Evolutionary conservation across 2,113 vertebrate species (phyloP).

Genomic region (Poicephalus meyeri): DNA sequence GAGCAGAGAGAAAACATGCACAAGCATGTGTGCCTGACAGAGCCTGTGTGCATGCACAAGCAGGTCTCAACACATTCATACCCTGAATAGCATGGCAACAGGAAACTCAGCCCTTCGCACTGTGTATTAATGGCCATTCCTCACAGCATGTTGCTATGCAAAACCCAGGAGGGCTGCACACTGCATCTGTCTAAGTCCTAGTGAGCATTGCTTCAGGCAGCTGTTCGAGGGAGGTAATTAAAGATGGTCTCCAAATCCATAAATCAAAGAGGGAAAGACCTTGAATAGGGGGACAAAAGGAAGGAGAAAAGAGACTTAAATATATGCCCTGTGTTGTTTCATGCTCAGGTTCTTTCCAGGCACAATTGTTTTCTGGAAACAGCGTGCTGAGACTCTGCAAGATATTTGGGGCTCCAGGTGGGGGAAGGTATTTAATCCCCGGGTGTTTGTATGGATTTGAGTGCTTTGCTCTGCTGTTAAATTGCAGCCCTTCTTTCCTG

Average conservation of each 20-base stretch:
- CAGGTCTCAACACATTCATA: neutral
- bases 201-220: neutral
- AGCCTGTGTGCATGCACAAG: neutral
- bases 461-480: neutral
- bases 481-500: neutral
- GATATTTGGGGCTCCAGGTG: neutral
- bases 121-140: neutral
- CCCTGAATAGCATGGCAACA: neutral
- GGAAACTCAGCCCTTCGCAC: neutral
- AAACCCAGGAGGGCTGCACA: neutral
- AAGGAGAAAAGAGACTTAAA: neutral
- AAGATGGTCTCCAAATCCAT: conserved; percentile 22
- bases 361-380: neutral
- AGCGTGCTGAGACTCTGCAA: neutral
- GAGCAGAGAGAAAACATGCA: neutral
- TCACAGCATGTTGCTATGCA: neutral
- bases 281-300: neutral
- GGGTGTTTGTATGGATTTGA: neutral
- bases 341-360: neutral
- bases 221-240: conserved; percentile 12
- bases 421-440: neutral
- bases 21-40: rapidly evolving
- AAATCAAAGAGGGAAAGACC: conserved; percentile 25
- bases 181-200: neutral
- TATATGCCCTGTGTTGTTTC: neutral